Percentiles rank a stretch among this genome's conserved stretches.
These are phyloP conservation scores for Chiridota heheva DNA, from an alignment of 35 echinoderm and acorn worm genomes.

Conservation along the genomic window DNA sequence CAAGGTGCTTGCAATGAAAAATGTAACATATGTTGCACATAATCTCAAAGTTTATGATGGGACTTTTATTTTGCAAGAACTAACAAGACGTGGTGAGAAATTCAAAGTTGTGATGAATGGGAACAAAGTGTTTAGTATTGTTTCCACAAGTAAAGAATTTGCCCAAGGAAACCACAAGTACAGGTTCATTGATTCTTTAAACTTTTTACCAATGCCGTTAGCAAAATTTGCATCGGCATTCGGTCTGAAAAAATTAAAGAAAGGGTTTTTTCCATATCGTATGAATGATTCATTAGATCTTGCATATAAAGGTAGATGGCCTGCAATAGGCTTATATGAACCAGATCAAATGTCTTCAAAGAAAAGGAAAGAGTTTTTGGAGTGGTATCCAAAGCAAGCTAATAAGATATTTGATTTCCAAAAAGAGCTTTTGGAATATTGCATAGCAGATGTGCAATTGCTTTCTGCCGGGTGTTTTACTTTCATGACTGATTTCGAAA, in stretches of 20 bases:
- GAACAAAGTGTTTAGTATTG: no score
- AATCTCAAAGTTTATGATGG: no score
- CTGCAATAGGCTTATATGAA: background rate
- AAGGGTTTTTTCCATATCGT: constrained; percentile 22
- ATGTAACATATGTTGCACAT: no score
- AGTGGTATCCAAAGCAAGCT: background rate
- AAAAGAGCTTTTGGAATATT: constrained; percentile 12
- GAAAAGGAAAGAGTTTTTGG: constrained; percentile 5
- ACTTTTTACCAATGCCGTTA: constrained; percentile 40
- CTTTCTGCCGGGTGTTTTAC: no score
- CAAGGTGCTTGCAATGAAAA: no score
- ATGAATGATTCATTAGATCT: constrained; percentile 29
- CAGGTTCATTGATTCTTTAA: constrained; percentile 49
- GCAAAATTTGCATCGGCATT: constrained; percentile 27
- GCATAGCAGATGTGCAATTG: constrained; percentile 20
- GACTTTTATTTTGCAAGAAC: no score
- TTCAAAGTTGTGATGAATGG: no score
- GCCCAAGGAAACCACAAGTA: no score
- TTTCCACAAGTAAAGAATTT: no score
- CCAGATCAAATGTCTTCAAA: constrained; percentile 22
- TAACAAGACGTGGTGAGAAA: no score
- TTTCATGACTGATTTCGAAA: no score
- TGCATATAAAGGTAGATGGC: constrained; percentile 6
- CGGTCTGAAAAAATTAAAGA: constrained; percentile 32
- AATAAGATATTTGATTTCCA: constrained; percentile 27